These are phyloP conservation scores for Nymphalis io DNA, from an alignment of 1,140 invertebrate species.

Conservation along the genomic window DNA sequence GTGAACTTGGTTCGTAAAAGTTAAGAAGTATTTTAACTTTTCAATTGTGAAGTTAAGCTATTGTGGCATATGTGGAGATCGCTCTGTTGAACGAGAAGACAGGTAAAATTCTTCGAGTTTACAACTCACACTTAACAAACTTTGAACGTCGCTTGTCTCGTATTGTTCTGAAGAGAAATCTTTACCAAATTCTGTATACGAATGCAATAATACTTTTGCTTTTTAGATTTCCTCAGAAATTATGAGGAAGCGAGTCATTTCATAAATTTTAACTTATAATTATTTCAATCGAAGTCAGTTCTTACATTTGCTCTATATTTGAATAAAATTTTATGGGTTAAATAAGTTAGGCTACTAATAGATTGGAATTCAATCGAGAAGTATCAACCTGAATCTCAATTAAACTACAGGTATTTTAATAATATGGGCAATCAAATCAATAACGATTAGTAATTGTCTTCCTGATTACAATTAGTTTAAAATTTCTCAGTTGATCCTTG, in stretches of 20 bases:
- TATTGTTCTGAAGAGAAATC: constrained; percentile 15
- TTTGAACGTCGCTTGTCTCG: constrained; percentile 5
- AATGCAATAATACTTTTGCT: neutral
- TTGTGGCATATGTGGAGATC: neutral
- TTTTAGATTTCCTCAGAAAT: neutral
- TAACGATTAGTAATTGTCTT: no score
- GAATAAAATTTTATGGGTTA: no score
- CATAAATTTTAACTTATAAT: no score
- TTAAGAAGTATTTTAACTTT: constrained; percentile 4
- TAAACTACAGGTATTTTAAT: no score
- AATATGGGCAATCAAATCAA: no score
- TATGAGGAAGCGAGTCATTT: neutral
- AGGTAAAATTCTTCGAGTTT: constrained; percentile 12
- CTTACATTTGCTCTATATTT: no score
- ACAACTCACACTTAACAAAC: constrained; percentile 1
- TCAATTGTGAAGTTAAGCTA: neutral
- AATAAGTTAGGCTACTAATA: no score
- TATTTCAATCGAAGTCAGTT: no score
- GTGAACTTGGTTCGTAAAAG: neutral
- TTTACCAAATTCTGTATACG: neutral
- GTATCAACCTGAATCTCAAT: no score
- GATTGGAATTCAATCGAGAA: no score
- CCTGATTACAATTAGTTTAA: no score
- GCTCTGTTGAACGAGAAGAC: neutral
- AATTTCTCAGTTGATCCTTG: no score